Evolutionary conservation across 2,113 vertebrate genomes (phyloP).

Genomic region (Antigone vipio): DNA sequence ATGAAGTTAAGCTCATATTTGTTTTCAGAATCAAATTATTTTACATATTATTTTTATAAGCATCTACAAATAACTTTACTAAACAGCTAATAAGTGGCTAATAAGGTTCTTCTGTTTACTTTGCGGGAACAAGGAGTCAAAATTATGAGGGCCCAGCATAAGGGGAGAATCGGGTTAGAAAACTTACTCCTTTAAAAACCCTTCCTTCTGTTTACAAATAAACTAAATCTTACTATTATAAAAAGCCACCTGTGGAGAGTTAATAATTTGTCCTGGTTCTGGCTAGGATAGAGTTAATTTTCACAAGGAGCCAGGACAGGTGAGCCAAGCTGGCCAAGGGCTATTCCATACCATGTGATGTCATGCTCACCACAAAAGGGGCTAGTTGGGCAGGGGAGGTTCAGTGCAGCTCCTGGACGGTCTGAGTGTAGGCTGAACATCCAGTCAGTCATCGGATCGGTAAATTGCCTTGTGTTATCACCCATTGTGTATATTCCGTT

Average conservation of each 20-base stretch:
- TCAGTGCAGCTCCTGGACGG: no score
- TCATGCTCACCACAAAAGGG: no score
- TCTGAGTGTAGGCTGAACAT: no score
- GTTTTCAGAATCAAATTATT: not conserved
- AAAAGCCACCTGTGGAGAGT: not conserved
- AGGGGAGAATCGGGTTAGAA: not conserved
- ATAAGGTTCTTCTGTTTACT: not conserved
- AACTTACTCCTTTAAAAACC: not conserved
- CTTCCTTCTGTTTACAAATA: not conserved
- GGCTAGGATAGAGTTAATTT: no score
- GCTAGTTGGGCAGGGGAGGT: no score
- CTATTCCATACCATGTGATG: no score
- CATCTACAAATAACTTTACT: not conserved
- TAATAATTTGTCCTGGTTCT: no score
- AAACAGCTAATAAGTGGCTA: not conserved
- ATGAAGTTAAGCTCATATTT: not conserved
- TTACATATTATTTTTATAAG: not conserved
- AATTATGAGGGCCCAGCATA: not conserved
- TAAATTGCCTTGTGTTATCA: no score
- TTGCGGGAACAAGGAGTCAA: not conserved
- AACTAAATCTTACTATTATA: not conserved
- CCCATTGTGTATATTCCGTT: no score
- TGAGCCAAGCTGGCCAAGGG: no score
- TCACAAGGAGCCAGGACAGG: no score
- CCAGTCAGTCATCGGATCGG: no score